Conservation (phyloP, 2,888 invertebrate species). For the Xestia c-nigrum region DNA sequence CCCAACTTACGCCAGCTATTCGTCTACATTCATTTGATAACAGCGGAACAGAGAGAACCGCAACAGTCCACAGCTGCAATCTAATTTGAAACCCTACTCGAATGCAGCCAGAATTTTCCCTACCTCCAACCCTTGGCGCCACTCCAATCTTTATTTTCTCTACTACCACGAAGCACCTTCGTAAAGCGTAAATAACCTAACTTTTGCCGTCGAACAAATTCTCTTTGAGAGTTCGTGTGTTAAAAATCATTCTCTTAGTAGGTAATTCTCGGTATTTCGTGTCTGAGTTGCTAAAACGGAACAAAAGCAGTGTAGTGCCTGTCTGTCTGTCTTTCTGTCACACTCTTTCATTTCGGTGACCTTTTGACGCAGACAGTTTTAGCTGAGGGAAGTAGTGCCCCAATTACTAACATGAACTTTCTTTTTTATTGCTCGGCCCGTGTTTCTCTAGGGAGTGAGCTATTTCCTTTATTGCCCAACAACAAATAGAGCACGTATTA, state of each 20-base stretch:
- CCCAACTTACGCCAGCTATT: conserved; percentile 53
- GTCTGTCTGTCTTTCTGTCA: conserved; percentile 26
- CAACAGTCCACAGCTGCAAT: conserved; percentile 69
- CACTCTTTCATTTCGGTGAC: conserved; percentile 34
- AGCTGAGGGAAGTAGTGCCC: conserved; percentile 26
- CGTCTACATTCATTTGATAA: conserved; percentile 64
- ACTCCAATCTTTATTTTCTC: conserved; percentile 82
- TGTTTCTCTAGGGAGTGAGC: background rate
- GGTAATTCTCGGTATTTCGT: background rate
- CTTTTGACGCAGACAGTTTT: conserved; percentile 34
- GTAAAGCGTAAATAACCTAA: conserved; percentile 77
- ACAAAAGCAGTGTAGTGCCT: conserved; percentile 12
- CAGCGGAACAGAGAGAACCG: conserved; percentile 57
- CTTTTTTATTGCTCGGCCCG: conserved; percentile 13
- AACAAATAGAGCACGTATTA: conserved; percentile 9
- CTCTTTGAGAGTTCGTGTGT: conserved; percentile 75
- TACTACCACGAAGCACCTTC: conserved; percentile 74
- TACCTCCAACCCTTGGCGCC: conserved; percentile 74
- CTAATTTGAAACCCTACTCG: conserved; percentile 77
- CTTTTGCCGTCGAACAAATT: conserved; percentile 77
- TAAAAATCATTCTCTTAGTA: conserved; percentile 48
- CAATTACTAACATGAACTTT: conserved; percentile 35
- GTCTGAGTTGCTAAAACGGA: conserved; percentile 17
- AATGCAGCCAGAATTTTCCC: conserved; percentile 76
- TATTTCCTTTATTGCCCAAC: conserved; percentile 21